Conservation (phyloP, 2,113 vertebrate genomes). For the Proterorhinus semilunaris region DNA sequence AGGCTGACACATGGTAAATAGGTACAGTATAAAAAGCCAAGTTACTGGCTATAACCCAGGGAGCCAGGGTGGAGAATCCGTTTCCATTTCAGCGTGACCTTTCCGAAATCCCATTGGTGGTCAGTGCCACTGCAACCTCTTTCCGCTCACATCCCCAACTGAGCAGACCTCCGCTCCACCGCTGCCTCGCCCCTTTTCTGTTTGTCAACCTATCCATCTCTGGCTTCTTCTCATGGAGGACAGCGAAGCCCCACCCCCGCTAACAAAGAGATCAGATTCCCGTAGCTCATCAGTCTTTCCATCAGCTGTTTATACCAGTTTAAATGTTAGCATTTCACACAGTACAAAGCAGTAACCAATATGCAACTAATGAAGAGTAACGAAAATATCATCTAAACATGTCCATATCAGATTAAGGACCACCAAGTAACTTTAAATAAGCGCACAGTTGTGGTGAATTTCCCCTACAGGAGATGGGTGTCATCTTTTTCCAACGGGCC, state of each 20-base stretch:
- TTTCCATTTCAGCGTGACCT: slow-evolving; percentile 84
- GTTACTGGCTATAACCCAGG: slow-evolving; percentile 85
- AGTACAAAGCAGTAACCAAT: slow-evolving; percentile 53
- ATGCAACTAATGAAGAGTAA: slow-evolving; percentile 49
- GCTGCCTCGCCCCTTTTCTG: slow-evolving; percentile 58
- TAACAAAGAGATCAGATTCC: slow-evolving; percentile 78
- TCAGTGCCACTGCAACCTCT: slow-evolving; percentile 61
- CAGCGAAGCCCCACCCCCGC: slow-evolving; percentile 61
- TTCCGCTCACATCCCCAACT: slow-evolving; percentile 70
- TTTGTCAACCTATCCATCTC: slow-evolving; percentile 71
- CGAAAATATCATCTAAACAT: slow-evolving; percentile 57
- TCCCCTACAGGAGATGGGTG: slow-evolving; percentile 68
- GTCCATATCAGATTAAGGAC: slow-evolving; percentile 53
- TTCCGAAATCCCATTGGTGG: slow-evolving; percentile 66
- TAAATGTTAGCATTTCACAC: slow-evolving; percentile 57
- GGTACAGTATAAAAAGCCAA: slow-evolving; percentile 75
- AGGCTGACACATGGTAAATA: slow-evolving; percentile 54
- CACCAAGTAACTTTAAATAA: slow-evolving; percentile 61
- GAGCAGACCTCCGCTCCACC: slow-evolving; percentile 68
- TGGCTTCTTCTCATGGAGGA: slow-evolving; percentile 76
- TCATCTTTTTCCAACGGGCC: slow-evolving; percentile 64
- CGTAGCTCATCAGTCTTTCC: slow-evolving; percentile 68
- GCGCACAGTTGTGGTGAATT: slow-evolving; percentile 52
- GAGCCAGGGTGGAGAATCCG: slow-evolving; percentile 81
- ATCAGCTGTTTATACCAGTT: slow-evolving; percentile 69